A percentile compares a stretch with the other conserved stretches of the same genome.
phyloP scores from a whole-genome alignment of 2,113 vertebrate genomes.

The Phylloscopus trochilus region DNA sequence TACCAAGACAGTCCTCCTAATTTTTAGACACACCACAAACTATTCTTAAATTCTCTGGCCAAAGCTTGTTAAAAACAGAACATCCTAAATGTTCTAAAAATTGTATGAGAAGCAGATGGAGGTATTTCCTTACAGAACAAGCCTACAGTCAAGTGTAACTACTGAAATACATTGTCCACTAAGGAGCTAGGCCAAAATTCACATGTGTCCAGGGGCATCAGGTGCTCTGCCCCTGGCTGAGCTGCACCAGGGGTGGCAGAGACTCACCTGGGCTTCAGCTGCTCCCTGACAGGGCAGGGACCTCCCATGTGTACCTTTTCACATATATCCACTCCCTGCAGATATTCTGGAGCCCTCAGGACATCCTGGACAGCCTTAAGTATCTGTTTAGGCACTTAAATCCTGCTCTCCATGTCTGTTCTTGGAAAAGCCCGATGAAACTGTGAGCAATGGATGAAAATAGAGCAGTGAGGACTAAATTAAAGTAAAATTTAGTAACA shows the following conservation, averaged over 20 bases:
- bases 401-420: not conserved
- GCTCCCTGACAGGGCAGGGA: not conserved
- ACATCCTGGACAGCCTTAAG: not conserved
- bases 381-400: not conserved
- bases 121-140: not conserved
- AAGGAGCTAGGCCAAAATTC: not conserved
- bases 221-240: not conserved
- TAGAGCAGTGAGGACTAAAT: not conserved
- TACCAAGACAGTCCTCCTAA: not conserved
- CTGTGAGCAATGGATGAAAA: not conserved
- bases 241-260: not conserved
- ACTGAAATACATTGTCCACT: not conserved
- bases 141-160: not conserved
- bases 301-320: fast-evolving
- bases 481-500: conserved; percentile 4
- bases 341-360: not conserved
- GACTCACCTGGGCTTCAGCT: not conserved
- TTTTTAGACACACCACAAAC: not conserved
- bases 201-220: fast-evolving
- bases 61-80: conserved; percentile 20
- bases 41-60: conserved; percentile 7
- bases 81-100: not conserved
- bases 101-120: conserved; percentile 7
- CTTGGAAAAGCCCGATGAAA: not conserved
- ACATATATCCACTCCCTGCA: not conserved